A percentile compares a stretch with the other conserved stretches of the same genome.
Evolutionary conservation across 2,113 vertebrate species (phyloP).

Genomic region (Gorsachius goisagi): DNA sequence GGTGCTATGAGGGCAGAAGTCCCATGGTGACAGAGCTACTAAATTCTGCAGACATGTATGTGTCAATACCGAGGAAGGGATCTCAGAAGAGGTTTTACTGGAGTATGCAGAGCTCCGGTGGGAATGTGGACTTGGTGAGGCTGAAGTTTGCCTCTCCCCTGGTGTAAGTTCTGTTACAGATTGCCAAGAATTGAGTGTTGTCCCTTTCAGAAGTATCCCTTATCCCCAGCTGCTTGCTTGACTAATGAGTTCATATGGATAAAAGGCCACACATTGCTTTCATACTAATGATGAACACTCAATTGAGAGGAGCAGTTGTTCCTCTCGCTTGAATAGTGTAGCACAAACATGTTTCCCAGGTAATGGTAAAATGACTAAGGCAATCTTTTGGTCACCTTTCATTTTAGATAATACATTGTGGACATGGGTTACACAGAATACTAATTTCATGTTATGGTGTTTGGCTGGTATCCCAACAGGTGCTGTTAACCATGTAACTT

Average conservation of each 20-base stretch:
- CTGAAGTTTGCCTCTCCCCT: background rate
- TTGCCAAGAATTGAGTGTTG: background rate
- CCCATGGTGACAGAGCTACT: background rate
- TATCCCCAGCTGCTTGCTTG: background rate
- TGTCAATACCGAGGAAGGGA: background rate
- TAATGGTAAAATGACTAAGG: background rate
- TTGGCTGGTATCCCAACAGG: background rate
- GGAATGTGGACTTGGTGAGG: background rate
- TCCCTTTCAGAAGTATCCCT: background rate
- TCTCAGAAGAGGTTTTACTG: background rate
- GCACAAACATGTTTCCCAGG: background rate
- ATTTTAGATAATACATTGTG: background rate
- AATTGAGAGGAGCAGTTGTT: background rate
- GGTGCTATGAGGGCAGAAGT: background rate
- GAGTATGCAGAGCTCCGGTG: background rate
- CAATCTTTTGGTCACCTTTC: background rate
- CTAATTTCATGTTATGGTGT: background rate
- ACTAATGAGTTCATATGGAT: background rate
- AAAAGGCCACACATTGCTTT: background rate
- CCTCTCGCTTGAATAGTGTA: background rate
- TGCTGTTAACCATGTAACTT: background rate
- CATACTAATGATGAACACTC: background rate
- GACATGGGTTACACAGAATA: background rate
- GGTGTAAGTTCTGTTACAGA: background rate
- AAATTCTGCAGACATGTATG: background rate